phyloP scores from a whole-genome alignment of 2,113 vertebrate species.

The Myodes glareolus region DNA sequence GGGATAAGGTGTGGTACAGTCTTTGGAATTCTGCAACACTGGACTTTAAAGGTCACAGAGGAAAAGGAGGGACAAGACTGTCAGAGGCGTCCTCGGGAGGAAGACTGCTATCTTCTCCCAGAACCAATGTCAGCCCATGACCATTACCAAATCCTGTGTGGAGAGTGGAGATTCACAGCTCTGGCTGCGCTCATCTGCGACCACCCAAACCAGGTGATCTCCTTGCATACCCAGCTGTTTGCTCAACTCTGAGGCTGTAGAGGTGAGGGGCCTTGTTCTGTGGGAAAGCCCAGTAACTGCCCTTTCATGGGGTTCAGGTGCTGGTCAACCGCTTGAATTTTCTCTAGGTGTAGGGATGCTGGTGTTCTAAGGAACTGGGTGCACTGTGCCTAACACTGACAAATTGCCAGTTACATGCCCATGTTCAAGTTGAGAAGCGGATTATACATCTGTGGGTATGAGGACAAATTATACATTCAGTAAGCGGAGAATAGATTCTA shows the following conservation, averaged over 20 bases:
- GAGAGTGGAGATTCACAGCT: not conserved
- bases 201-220: not conserved
- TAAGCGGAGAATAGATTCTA: not conserved
- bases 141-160: not conserved
- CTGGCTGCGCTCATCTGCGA: not conserved
- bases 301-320: not conserved
- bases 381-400: not conserved
- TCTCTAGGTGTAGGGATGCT: not conserved
- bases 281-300: not conserved
- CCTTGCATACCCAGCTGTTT: not conserved
- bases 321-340: accelerated
- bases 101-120: not conserved
- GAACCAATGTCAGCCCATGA: accelerated
- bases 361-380: not conserved
- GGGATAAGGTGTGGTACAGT: not conserved
- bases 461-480: not conserved
- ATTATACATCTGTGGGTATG: not conserved
- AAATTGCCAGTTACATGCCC: not conserved
- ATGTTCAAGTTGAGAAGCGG: not conserved
- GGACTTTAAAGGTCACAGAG: not conserved
- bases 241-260: not conserved
- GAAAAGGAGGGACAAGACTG: not conserved
- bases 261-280: not conserved
- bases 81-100: not conserved
- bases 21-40: not conserved